Percentiles rank a stretch among this genome's conserved stretches.
Conservation (phyloP, 2,888 invertebrate species). For the Electrophaes corylata region DNA sequence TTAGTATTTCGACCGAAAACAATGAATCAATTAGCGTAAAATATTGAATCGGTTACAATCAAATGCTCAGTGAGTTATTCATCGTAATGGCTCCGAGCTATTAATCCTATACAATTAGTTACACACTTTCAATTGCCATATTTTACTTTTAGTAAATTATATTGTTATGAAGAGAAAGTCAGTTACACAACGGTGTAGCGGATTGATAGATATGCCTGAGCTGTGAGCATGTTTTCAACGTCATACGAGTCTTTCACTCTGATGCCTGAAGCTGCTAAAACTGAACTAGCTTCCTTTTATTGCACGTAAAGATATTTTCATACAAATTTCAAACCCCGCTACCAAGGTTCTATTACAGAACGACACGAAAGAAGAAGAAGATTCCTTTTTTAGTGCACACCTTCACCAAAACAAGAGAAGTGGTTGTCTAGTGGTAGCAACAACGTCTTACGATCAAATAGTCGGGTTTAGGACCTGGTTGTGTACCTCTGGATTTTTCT, state of each 20-base stretch:
- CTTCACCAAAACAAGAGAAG: no score
- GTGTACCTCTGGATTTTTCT: no score
- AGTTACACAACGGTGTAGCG: constrained; percentile 28
- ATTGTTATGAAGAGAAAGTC: constrained; percentile 41
- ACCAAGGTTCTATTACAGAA: no score
- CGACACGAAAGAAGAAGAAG: no score
- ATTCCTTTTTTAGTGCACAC: no score
- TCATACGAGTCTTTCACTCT: background rate
- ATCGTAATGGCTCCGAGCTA: constrained; percentile 17
- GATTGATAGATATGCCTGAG: constrained; percentile 16
- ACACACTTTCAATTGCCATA: constrained; percentile 38
- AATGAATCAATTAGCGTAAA: constrained; percentile 4
- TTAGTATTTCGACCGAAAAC: background rate
- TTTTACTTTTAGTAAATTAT: constrained; percentile 20
- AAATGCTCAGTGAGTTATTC: constrained; percentile 16
- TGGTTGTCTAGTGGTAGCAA: no score
- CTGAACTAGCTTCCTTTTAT: no score
- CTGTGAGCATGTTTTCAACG: background rate
- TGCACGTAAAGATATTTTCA: no score
- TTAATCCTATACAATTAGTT: constrained; percentile 22
- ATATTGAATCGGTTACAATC: constrained; percentile 6
- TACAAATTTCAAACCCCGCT: no score
- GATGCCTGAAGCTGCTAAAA: no score
- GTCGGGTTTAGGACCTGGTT: no score
- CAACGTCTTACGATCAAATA: no score